Conservation (phyloP, 2,113 vertebrate genomes). For the human (Homo sapiens) region GRCh38 chr15:91857001-91857500, state of each 20-base stretch:
- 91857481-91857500: conserved; percentile 23
- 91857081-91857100: background rate
- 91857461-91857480: background rate
- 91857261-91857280: conserved; percentile 9
- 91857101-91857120: background rate
- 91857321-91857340: background rate
- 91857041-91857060: background rate
- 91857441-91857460: conserved; percentile 47
- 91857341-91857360: conserved; percentile 55
- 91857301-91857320: conserved; percentile 41
- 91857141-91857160: background rate
- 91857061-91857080: too few relatives aligned
- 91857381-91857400: background rate
- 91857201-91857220: background rate
- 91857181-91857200: background rate
- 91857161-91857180: background rate
- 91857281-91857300: conserved; percentile 19
- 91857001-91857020: conserved; percentile 60
- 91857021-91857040: background rate
- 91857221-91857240: background rate
- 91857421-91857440: conserved; percentile 33
- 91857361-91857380: background rate
- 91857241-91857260: conserved; percentile 25
- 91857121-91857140: background rate
- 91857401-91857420: conserved; percentile 51